Evolutionary conservation across 1,140 invertebrate genomes (phyloP), one percentile per base, ranked within the genome.

Genomic region (Temnothorax curvispinosus): DNA sequence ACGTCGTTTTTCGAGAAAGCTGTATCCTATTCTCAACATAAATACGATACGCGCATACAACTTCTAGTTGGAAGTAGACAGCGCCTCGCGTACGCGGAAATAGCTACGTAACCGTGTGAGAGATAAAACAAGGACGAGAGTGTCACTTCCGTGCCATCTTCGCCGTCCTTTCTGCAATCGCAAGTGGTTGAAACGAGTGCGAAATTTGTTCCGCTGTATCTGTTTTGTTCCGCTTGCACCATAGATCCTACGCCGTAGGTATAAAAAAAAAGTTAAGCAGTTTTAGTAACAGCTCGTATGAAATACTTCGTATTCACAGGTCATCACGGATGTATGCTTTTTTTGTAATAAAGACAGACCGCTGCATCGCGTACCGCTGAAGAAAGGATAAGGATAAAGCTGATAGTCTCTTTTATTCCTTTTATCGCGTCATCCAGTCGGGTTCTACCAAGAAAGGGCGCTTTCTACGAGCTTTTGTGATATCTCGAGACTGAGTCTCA

Each of bases 1-100:
- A 78, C 85, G 87, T 75, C 50, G 67, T 76, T 89, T 90, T 87
- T 87, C 75, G 58, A 27, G 58, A 58, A 50, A 86, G 62, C 75
- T 82, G 56, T 62, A 81, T 86, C 75, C 74, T 38, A 65, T 80
- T 90, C 80, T 75, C 78, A 78, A 69, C 81, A 82, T 80, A 82
- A 90, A 90, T 81, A 78, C 85, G 88, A 84, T 85, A 90, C 89
- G 89, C 67, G 86, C 64, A 84, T 85, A 74, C 56, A 84, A 60
- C 32, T n/a, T 41, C 84, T 64, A 64, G 38, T 72, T 89, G 88
- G 35, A 77, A 90, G 84, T 78, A 82, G 78, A 87, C 88, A 81
- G 64, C 41, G 13, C 27, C 50, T 81, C 76, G 84, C 75, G 84
- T 65, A 44, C 78, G 56, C 72, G 89, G 88, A 90, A 89, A 78